Evolutionary conservation across 2,113 vertebrate genomes (phyloP).

Genomic region (Pachycephala philippinensis): DNA sequence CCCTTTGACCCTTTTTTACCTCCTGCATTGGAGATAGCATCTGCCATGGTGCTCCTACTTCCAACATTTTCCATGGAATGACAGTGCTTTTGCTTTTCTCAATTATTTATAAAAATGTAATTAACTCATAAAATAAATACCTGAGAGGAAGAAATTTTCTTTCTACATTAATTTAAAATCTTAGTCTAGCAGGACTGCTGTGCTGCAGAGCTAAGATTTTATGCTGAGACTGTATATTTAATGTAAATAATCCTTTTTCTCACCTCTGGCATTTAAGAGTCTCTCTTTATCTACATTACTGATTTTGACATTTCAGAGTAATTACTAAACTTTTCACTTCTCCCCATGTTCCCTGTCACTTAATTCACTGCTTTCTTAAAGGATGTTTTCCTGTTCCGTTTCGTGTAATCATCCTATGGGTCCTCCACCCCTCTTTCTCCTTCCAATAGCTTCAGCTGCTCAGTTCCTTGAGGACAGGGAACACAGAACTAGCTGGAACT

Average conservation of each 20-base stretch:
- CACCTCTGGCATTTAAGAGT: neutral
- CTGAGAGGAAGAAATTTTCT: neutral
- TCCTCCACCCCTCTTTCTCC: neutral
- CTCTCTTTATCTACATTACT: neutral
- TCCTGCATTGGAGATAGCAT: neutral
- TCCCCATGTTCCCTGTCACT: neutral
- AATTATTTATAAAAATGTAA: neutral
- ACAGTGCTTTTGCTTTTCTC: neutral
- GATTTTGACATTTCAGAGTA: neutral
- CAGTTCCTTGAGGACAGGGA: neutral
- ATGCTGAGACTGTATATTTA: neutral
- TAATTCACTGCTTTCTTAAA: neutral
- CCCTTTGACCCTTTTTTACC: neutral
- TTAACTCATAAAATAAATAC: neutral
- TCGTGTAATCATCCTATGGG: neutral
- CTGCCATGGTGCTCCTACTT: neutral
- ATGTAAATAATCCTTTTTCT: neutral
- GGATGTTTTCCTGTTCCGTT: neutral
- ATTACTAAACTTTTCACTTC: neutral
- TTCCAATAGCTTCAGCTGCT: neutral
- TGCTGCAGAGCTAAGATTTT: neutral
- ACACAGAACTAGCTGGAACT: neutral
- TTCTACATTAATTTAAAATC: neutral
- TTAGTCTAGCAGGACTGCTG: neutral
- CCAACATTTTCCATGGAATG: neutral